Evolutionary conservation across 2,113 vertebrate genomes (phyloP).

Genomic region (zebrafish (Danio rerio)): DNA sequence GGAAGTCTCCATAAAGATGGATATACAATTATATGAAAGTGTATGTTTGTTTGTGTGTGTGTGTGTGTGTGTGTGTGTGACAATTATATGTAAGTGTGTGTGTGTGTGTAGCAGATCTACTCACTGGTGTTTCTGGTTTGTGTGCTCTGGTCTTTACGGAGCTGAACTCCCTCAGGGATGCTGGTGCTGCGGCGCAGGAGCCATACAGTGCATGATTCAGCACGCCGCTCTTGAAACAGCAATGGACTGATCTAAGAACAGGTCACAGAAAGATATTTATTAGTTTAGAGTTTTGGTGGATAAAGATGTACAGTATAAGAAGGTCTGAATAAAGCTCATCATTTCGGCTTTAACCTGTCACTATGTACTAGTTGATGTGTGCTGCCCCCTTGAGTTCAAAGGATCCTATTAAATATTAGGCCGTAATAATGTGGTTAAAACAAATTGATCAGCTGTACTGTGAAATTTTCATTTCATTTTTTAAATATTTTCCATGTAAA

Average conservation of each 20-base stretch:
- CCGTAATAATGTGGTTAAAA: background rate
- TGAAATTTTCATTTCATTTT: no score
- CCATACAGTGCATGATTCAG: slow-evolving; percentile 70
- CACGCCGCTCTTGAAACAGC: slow-evolving; percentile 65
- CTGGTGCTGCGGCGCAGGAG: slow-evolving; percentile 68
- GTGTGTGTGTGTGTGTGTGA: no score
- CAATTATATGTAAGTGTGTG: no score
- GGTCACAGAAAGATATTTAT: background rate
- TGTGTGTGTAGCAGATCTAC: slow-evolving; percentile 1
- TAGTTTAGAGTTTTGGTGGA: background rate
- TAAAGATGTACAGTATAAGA: background rate
- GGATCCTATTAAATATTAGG: background rate
- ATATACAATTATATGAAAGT: no score
- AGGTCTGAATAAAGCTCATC: background rate
- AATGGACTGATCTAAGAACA: slow-evolving; percentile 69
- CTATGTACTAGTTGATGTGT: slow-evolving; percentile 11
- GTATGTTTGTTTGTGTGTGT: no score
- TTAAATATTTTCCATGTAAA: no score
- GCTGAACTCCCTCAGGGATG: slow-evolving; percentile 54
- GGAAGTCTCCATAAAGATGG: no score
- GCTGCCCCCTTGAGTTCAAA: slow-evolving; percentile 47
- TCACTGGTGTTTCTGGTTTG: slow-evolving; percentile 60
- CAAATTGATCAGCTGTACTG: no score
- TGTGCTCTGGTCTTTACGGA: slow-evolving; percentile 44
- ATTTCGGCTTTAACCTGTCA: background rate